A percentile compares a stretch with the other conserved stretches of the same genome.
Evolutionary conservation across 2,888 invertebrate species (phyloP).

Genomic region (Perdita meconis): DNA sequence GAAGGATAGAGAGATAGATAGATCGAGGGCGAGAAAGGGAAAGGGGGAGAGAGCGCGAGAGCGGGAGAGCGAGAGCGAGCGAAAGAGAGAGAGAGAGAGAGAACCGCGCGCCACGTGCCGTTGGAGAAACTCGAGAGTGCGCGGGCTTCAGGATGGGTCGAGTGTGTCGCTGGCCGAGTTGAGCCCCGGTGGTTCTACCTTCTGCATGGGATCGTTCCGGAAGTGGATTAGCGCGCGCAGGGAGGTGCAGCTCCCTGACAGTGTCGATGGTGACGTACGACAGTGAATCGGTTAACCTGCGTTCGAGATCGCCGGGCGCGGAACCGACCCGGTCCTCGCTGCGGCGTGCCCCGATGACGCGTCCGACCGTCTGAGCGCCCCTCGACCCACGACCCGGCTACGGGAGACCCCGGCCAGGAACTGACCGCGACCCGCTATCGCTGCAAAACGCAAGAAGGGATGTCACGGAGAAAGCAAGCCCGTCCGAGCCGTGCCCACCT

Average conservation of each 20-base stretch:
- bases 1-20: not conserved
- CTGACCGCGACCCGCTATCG: constrained; percentile 42
- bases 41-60: not conserved
- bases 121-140: constrained; percentile 47
- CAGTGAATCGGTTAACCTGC: constrained; percentile 47
- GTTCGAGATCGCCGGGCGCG: constrained; percentile 43
- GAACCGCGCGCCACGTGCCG: constrained; percentile 42
- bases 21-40: not conserved
- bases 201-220: constrained; percentile 74
- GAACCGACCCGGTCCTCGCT: constrained; percentile 43
- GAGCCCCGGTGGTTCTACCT: constrained; percentile 32
- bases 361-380: constrained; percentile 42
- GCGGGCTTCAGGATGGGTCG: constrained; percentile 48
- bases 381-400: constrained; percentile 2
- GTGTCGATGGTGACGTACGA: constrained; percentile 69
- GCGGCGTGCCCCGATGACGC: constrained; percentile 45
- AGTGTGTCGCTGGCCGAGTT: constrained; percentile 54
- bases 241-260: constrained; percentile 75
- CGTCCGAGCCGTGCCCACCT: constrained; percentile 84
- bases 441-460: constrained; percentile 75
- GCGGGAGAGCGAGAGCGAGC: constrained; percentile 3
- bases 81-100: not conserved
- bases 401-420: constrained; percentile 17
- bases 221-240: constrained; percentile 75
- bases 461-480: constrained; percentile 84